Evolutionary conservation across 2,888 invertebrate genomes (phyloP).

Genomic region (Deroplatys truncata): DNA sequence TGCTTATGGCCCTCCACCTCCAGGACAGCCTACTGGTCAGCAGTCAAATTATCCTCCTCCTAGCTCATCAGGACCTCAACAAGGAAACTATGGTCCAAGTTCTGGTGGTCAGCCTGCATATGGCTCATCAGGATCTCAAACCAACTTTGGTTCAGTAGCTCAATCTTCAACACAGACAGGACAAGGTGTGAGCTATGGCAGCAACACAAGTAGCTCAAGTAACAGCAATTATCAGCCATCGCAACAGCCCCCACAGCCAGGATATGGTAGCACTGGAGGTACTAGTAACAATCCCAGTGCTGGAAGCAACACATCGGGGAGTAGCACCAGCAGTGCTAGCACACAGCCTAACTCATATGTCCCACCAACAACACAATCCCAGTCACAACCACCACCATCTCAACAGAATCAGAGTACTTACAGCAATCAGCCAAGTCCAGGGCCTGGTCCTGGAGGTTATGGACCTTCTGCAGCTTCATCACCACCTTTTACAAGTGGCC

Average conservation of each 20-base stretch:
- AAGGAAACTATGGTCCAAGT: conserved; percentile 24
- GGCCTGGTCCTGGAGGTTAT: conserved; percentile 44
- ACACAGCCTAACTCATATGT: conserved; percentile 2
- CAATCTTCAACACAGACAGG: conserved; percentile 53
- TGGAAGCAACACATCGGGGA: not conserved
- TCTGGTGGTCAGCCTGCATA: conserved; percentile 29
- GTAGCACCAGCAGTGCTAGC: not conserved
- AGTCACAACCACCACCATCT: conserved; percentile 37
- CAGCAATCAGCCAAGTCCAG: conserved; percentile 54
- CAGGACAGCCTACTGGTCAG: conserved; percentile 53
- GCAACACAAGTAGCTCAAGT: not conserved
- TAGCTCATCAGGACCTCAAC: conserved; percentile 35
- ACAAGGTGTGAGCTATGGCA: conserved; percentile 41
- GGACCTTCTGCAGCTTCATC: conserved; percentile 42
- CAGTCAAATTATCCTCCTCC: conserved; percentile 64
- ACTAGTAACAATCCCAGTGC: not conserved
- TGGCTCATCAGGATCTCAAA: conserved; percentile 42
- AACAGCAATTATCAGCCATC: conserved; percentile 18
- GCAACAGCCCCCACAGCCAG: not conserved
- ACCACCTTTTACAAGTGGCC: conserved; percentile 40
- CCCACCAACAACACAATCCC: conserved; percentile 43
- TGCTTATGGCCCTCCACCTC: conserved; percentile 60
- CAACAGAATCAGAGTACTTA: conserved; percentile 49
- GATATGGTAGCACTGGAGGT: conserved; percentile 10
- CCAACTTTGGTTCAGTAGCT: conserved; percentile 54